phyloP scores from a whole-genome alignment of 2,888 invertebrate genomes.

The Rhodophaea formosa region DNA sequence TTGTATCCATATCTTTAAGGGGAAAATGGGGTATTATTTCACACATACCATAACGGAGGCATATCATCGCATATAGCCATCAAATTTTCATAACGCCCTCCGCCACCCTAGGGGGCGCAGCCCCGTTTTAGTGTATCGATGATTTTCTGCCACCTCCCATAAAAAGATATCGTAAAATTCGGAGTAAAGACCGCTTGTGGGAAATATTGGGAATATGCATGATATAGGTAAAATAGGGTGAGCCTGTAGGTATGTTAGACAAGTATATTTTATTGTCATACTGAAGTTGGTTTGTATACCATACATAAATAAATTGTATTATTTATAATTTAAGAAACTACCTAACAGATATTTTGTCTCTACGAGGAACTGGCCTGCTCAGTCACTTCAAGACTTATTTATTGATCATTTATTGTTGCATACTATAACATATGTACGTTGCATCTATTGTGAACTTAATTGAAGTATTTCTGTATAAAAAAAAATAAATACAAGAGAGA shows the following conservation, averaged over 20 bases:
- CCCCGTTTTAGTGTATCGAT: constrained; percentile 61
- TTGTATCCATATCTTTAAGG: background rate
- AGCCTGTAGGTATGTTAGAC: background rate
- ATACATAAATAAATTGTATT: too few species aligned
- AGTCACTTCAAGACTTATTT: too few species aligned
- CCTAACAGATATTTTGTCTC: too few species aligned
- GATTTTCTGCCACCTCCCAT: constrained; percentile 52
- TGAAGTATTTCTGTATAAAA: too few species aligned
- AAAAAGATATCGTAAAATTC: constrained; percentile 35
- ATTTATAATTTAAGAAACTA: too few species aligned
- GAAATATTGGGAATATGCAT: constrained; percentile 20
- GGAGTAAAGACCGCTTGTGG: constrained; percentile 28
- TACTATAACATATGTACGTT: too few species aligned
- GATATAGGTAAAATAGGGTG: background rate
- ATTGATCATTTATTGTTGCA: too few species aligned
- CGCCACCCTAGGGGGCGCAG: constrained; percentile 48
- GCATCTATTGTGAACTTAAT: too few species aligned
- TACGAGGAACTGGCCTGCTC: too few species aligned
- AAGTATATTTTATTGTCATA: too few species aligned
- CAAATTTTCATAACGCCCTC: constrained; percentile 76
- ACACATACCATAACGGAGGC: constrained; percentile 51
- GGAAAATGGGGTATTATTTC: constrained; percentile 33
- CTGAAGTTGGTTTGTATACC: too few species aligned
- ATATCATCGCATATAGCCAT: constrained; percentile 74
- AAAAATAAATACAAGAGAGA: too few species aligned